Evolutionary conservation across 2,113 vertebrate species (phyloP).

Genomic region (Emydura subglobosa): DNA sequence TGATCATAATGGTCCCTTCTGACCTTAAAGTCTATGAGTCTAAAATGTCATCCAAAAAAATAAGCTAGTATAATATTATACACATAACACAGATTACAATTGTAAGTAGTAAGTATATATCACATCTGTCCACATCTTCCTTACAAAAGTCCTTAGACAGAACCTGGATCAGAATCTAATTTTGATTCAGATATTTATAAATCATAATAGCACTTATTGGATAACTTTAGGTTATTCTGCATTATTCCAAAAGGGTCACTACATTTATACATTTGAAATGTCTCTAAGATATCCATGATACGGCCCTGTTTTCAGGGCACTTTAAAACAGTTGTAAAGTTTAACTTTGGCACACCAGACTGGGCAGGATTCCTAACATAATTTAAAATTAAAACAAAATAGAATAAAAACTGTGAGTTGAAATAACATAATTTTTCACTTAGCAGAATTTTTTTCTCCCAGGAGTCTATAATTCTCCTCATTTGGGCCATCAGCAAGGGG

Average conservation of each 20-base stretch:
- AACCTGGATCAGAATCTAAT: not conserved
- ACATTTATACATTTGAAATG: not conserved
- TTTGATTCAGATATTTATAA: slow-evolving; percentile 1
- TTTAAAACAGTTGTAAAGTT: not conserved
- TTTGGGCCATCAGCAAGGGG: not conserved
- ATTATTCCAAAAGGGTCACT: not conserved
- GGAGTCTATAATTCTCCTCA: not conserved
- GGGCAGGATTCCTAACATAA: not conserved
- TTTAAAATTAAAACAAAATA: too few species aligned
- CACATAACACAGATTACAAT: not conserved
- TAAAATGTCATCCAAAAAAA: not conserved
- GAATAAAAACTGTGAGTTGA: not conserved
- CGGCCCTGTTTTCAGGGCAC: not conserved
- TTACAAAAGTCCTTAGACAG: not conserved
- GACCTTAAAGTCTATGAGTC: too few species aligned
- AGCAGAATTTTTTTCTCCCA: not conserved
- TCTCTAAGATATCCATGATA: not conserved
- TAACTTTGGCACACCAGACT: not conserved
- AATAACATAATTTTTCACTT: not conserved
- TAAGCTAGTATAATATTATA: not conserved
- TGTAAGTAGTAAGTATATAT: not conserved
- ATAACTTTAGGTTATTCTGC: not conserved
- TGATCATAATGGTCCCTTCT: too few species aligned
- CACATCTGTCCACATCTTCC: not conserved
- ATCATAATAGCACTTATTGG: not conserved